phyloP scores from a whole-genome alignment of 2,888 invertebrate species.

The Andrena bicolor region DNA sequence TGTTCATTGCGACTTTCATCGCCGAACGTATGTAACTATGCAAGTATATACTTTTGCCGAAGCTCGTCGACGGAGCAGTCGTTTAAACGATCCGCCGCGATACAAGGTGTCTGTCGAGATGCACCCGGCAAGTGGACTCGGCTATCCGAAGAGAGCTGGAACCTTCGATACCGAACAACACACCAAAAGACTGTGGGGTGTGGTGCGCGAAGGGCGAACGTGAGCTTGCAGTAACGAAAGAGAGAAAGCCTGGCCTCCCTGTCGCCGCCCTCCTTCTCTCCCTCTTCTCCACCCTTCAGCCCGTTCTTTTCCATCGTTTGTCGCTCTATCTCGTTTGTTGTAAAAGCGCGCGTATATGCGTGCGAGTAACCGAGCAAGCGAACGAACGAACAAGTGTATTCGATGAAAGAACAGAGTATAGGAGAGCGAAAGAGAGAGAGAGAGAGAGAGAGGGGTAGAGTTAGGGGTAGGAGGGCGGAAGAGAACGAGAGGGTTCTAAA shows the following conservation, averaged over 20 bases:
- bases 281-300: background rate
- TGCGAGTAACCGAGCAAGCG: constrained; percentile 37
- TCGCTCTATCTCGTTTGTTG: constrained; percentile 31
- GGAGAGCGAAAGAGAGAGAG: constrained; percentile 8
- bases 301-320: background rate
- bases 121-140: constrained; percentile 33
- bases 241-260: constrained; percentile 47
- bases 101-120: constrained; percentile 31
- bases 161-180: constrained; percentile 65
- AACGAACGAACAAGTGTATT: constrained; percentile 56
- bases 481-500: constrained; percentile 60
- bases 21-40: too few species aligned
- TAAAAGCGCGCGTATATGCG: constrained; percentile 20
- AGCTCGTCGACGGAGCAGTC: too few species aligned
- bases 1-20: background rate
- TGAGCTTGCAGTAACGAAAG: constrained; percentile 66
- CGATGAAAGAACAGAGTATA: constrained; percentile 43
- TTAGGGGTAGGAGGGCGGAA: constrained; percentile 28
- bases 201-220: constrained; percentile 67
- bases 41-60: too few species aligned
- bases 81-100: too few species aligned
- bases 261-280: background rate
- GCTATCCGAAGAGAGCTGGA: constrained; percentile 63
- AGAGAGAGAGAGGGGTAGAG: constrained; percentile 21
- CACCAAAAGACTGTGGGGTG: constrained; percentile 68